Base-by-base conservation (phyloP, 1,140 invertebrate species). In the Procambarus virginalis region DNA sequence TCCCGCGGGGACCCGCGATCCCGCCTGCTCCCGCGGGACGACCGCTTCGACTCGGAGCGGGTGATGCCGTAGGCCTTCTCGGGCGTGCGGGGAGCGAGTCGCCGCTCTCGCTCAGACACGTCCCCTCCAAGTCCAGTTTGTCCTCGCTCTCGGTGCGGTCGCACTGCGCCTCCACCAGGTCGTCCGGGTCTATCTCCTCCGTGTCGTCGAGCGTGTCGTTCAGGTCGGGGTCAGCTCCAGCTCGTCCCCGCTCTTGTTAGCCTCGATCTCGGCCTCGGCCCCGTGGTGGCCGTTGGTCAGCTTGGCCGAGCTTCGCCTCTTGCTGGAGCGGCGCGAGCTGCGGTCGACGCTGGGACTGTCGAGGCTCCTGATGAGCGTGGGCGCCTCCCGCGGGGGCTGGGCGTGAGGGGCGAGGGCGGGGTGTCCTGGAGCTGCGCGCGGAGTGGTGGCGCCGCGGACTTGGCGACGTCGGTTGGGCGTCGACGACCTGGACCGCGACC, bases 81-180 rank as follows among this genome's bases (percentile, higher is more conserved):
- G 3, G 92, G 90, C 14, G 90, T 91, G 34, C 85, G 90, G 92
- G 90, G n/a, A 91, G 90, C 34, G 92, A 91, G 83, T 91, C 92
- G 14, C 91, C 92, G 76, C 87, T 90, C 76, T 90, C 92, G 75
- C 92, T 90, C 64, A 92, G 82, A 60, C 91, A 86, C 73, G 86
- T 78, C 14, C 91, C 89, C 82, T 92, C 91, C 22, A 55, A 55
- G 83, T 81, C 86, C 5, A 84, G 68, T 60, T 64, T 84, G 86
- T 85, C 91, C 76, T 89, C 91, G 68, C 75, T 85, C 82, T 84
- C 96, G 94, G 55, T 89, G 20, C 96, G 96, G 95, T 97, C 97
- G 92, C 95, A 95, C 92, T 96, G 96, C 14, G 95, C 95, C 89
- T 95, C 95, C 49, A 68, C 46, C 12, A 76, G 58, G 45, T 89